A percentile compares a stretch with the other conserved stretches of the same genome.
Evolutionary conservation across 2,113 vertebrate genomes (phyloP).

Genomic region (Sclerurus mexicanus): DNA sequence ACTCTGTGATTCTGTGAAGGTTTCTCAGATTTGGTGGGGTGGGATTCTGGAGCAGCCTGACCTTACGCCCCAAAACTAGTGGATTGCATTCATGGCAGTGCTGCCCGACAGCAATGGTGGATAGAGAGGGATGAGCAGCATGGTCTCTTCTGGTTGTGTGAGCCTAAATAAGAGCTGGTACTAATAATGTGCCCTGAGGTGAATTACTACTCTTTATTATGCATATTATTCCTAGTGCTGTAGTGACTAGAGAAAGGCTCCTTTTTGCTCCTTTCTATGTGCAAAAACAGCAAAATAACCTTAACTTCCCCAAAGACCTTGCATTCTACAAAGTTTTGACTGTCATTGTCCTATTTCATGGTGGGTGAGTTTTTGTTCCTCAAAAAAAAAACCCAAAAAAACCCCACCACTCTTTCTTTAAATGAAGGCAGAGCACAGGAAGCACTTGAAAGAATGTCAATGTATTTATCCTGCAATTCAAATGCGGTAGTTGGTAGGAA

Average conservation of each 20-base stretch:
- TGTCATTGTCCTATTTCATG: background rate
- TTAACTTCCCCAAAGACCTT: background rate
- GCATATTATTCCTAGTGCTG: background rate
- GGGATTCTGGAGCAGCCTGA: background rate
- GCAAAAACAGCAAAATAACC: background rate
- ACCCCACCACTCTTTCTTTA: background rate
- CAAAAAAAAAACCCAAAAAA: background rate
- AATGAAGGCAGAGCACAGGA: background rate
- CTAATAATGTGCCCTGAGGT: background rate
- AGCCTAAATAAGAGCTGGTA: background rate
- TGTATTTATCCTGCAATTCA: background rate
- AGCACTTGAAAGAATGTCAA: background rate
- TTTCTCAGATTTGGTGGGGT: background rate
- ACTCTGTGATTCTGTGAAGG: background rate
- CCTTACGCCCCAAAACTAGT: background rate
- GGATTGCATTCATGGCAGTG: fast-evolving
- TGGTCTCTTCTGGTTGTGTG: background rate
- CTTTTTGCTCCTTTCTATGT: background rate
- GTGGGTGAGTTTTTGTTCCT: background rate
- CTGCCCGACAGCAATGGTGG: background rate
- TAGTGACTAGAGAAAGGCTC: background rate
- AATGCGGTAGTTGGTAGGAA: background rate
- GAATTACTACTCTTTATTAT: background rate
- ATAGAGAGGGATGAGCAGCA: background rate
- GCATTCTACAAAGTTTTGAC: background rate